Evolutionary conservation across 2,797 vertebrate species (phyloP), one percentile per base, ranked within the genome.

Genomic region (Pyrocephalus nanus): DNA sequence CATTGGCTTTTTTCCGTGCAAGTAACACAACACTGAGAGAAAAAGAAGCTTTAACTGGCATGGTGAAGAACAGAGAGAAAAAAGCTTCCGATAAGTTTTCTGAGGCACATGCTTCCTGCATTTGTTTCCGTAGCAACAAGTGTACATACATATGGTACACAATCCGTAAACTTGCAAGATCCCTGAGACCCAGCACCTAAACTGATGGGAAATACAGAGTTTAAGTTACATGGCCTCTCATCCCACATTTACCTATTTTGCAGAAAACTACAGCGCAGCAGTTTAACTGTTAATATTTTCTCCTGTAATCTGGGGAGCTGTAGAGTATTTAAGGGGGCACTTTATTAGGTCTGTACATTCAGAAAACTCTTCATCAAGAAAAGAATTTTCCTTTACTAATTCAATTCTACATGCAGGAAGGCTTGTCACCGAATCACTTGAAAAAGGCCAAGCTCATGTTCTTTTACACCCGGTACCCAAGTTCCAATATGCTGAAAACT

Each of bases 391-490:
- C 99, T 99, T 99, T 98, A 99, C 97, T 84, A 95, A 84, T 92
- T 96, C 97, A 96, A 97, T 98, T 98, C 97, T 98, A 99, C 98
- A 99, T 99, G 98, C 99, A 99, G 98, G 99, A 99, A 98, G 99
- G 99, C 96, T 98, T 99, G 95, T 99, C 99, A 77, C 99, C 99
- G 62, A 99, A 99, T 97, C 99, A 99, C 97, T 98, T 99, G 98
- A 99, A 99, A 98, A 99, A 99, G 98, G 99, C 99, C 97, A 99
- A 99, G 97, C 99, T 99, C 94, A 99, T 99, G 99, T 99, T 99
- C 98, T 99, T 99, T 98, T 99, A 99, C 97, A 99, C 99, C 88
- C 98, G 99, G 95, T 99, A 99, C 96, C 99, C 99, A 75, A 99
- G 99, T 98, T 99, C 99, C 92, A 99, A 99, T 96, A 99, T 99